A percentile compares a stretch with the other conserved stretches of the same genome.
These are phyloP conservation scores for Penaeus indicus DNA, from an alignment of 1,140 invertebrate species.

Conservation along the genomic window DNA sequence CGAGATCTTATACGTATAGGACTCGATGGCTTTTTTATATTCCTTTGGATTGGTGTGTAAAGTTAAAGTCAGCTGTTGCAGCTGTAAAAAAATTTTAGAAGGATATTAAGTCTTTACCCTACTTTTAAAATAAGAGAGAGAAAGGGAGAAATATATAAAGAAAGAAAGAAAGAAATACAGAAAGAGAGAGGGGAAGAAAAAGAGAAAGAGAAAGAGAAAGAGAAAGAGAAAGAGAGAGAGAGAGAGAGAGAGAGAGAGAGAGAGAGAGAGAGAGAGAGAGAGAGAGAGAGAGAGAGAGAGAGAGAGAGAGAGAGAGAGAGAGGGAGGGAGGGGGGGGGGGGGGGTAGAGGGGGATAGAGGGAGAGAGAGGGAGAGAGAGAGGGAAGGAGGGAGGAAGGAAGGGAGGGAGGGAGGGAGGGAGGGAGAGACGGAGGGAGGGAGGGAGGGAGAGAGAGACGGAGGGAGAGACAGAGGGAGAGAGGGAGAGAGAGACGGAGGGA, in stretches of 20 bases:
- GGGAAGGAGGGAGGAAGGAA: no score
- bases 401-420: no score
- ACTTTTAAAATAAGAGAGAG: not conserved
- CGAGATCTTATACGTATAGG: constrained; percentile 7
- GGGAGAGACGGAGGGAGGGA: no score
- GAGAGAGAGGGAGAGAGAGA: not conserved
- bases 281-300: not conserved
- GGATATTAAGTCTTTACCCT: not conserved
- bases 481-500: no score
- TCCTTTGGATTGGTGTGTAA: constrained; percentile 18
- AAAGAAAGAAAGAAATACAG: constrained; percentile 12
- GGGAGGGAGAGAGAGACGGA: no score
- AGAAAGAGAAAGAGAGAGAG: constrained; percentile 5
- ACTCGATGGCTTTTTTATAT: constrained; percentile 27
- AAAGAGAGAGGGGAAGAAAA: constrained; percentile 4
- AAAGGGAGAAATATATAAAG: not conserved
- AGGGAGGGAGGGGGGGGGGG: not conserved
- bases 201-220: constrained; percentile 24
- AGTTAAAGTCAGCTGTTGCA: not conserved
- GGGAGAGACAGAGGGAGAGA: no score
- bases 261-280: not conserved
- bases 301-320: constrained; percentile 12
- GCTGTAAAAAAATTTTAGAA: not conserved
- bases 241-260: not conserved
- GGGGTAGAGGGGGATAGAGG: constrained; percentile 10